Conservation (phyloP, 53 echinoderm and acorn worm species). For the Patiria pectinifera region DNA sequence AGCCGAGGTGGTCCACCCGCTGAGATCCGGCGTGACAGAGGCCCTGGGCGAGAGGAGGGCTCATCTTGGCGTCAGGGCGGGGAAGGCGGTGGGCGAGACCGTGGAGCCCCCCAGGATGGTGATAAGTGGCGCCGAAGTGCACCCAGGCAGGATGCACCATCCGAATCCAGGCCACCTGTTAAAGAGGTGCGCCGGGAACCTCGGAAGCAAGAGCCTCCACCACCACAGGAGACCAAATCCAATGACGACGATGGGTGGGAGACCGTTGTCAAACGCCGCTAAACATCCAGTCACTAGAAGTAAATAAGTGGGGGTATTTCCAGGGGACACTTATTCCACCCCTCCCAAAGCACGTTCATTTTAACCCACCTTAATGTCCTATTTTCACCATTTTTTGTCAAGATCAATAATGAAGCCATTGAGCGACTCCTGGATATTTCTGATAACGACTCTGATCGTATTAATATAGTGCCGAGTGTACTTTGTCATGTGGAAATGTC, state of each 20-base stretch:
- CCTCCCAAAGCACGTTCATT: too few species aligned
- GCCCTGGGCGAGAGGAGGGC: slow-evolving; percentile 29
- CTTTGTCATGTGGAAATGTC: too few species aligned
- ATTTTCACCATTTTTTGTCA: too few species aligned
- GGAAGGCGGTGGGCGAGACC: slow-evolving; percentile 35
- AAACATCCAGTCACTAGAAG: slow-evolving; percentile 9
- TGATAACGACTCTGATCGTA: too few species aligned
- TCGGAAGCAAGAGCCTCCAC: slow-evolving; percentile 55
- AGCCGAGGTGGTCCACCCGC: slow-evolving; percentile 8
- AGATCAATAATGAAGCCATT: too few species aligned
- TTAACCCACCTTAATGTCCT: too few species aligned
- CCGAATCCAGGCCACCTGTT: slow-evolving; percentile 1
- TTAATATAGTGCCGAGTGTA: too few species aligned
- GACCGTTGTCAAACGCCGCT: slow-evolving; percentile 82
- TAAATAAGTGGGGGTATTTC: not conserved
- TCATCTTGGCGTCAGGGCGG: slow-evolving; percentile 9
- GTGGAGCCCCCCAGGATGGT: slow-evolving; percentile 11
- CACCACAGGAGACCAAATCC: not conserved
- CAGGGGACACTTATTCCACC: too few species aligned
- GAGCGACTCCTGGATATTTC: too few species aligned
- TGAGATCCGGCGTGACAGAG: slow-evolving; percentile 15
- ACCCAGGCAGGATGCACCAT: slow-evolving; percentile 30
- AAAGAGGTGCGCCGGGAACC: slow-evolving; percentile 26
- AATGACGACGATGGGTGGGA: slow-evolving; percentile 95
- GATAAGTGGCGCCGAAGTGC: slow-evolving; percentile 44